Evolutionary conservation across 1,140 invertebrate genomes (phyloP), one percentile per base, ranked within the genome.

Genomic region (Cotesia vestalis): DNA sequence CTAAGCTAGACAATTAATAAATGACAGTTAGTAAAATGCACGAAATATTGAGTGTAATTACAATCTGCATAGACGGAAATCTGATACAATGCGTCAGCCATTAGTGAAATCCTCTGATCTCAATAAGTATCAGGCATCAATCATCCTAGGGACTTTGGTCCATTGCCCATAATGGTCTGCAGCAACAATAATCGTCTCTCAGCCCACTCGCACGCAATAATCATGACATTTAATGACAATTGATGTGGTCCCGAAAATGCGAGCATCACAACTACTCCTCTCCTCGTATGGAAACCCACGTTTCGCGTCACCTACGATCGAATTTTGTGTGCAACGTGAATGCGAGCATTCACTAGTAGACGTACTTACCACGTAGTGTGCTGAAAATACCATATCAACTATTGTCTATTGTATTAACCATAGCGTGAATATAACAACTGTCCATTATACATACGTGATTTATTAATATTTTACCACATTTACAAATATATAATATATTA

Each of bases 141-240:
- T 64, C 70, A 78, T 69, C 53, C 73, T 68, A 66, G 69, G 77
- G 77, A 76, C 79, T 80, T 83, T 11, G 27, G 59, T 27, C 9
- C 59, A 61, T 61, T 78, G 62, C 34, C 77, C 75, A 74, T 83
- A 84, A 81, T 82, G 81, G 78, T 77, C 78, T 77, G 78, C 80
- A 73, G 79, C 74, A 71, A 77, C 78, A 81, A 83, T 85, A 83
- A 84, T 84, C 83, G 78, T 83, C 83, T 79, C 78, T 78, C 77
- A 55, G 74, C 73, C 69, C 79, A 46, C 36, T 27, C 57, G 46
- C 71, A 51, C 40, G 51, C 70, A 85, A 86, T 86, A 85, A 85
- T 85, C 83, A 80, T 83, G 80, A 71, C 77, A 81, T 80, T 82
- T 86, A 86, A 86, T 86, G 83, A 85, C 83, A 84, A 86, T 85